phyloP scores from a whole-genome alignment of 2,888 invertebrate genomes.

The Dasysyrphus albostriatus region DNA sequence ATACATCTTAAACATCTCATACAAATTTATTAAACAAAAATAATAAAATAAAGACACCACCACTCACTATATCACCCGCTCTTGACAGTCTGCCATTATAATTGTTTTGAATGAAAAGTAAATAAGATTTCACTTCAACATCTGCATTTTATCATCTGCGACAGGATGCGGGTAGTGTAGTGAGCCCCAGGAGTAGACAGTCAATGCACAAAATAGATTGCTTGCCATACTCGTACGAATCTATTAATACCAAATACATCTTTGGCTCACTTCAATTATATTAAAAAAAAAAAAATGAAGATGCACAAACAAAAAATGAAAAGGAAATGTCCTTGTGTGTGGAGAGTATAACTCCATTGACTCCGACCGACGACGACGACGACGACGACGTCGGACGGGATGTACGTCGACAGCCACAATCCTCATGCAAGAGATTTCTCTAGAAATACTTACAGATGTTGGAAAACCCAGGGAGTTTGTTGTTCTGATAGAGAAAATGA shows the following conservation, averaged over 20 bases:
- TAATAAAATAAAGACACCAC: neutral
- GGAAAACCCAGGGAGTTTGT: neutral
- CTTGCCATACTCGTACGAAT: constrained; percentile 26
- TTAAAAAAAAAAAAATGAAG: constrained; percentile 36
- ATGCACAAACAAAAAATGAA: constrained; percentile 9
- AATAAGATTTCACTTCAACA: constrained; percentile 25
- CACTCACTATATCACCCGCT: too few relatives aligned
- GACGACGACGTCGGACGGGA: too few relatives aligned
- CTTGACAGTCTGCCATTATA: constrained; percentile 12
- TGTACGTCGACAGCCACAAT: neutral
- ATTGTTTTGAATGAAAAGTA: constrained; percentile 14
- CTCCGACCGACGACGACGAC: neutral
- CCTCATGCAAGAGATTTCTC: constrained; percentile 1
- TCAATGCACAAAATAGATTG: constrained; percentile 27
- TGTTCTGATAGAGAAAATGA: neutral
- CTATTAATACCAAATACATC: constrained; percentile 36
- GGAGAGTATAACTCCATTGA: neutral
- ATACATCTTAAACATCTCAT: neutral
- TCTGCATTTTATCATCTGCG: constrained; percentile 28
- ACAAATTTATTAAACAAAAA: neutral
- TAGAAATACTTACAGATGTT: constrained; percentile 27
- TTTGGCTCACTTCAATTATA: constrained; percentile 54
- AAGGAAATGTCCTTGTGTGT: constrained; percentile 2
- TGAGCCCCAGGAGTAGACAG: constrained; percentile 3
- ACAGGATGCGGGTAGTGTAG: constrained; percentile 3